Base-by-base conservation (phyloP, 2,888 invertebrate species). In the Amphiduros pacificus region DNA sequence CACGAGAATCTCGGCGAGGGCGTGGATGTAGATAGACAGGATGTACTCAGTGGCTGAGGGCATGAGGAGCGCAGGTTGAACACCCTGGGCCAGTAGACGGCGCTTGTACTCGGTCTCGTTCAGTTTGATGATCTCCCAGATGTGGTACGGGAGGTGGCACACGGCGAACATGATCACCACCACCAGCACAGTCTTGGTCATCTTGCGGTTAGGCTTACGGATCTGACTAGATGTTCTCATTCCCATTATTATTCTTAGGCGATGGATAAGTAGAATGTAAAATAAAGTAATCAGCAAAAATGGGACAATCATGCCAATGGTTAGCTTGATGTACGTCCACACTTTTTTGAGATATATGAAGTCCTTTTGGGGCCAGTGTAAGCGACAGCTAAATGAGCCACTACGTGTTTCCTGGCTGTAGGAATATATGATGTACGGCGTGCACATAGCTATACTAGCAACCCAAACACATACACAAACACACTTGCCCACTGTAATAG, bases 391-490 rank as follows among this genome's bases (percentile, higher is more conserved):
- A 17, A n/a, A 6, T 5, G 22, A 17, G 14, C 11, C 55, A 22
- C 6, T 27, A 14, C 41, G 22, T 5, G 14, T 41, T 4, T 24
- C 26, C n/a, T 9, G 22, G 2, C 6, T 6, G 27, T 17, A 6
- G 27, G 63, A 61, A 55, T 63, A 65, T 26, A 65, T 17, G 60
- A 65, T 63, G 41, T 68, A 65, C 6, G 67, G 67, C 11, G 41
- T 50, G 14, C 63, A 63, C 20, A 68, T 48, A 14, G 29, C 24
- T 4, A 52, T 26, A 26, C 61, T 61, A 14, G 62, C 14, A 5
- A 62, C 24, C 69, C 69, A 69, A 22, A 69, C 55, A 4, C 24
- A 14, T 5, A 61, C 14, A 36, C 67, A 68, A 28, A 68, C 61
- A 6, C n/a, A 20, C 17, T 29, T 58, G 9, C 69, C 69, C 6